These are phyloP conservation scores for Rhizomys pruinosus DNA, from an alignment of 2,113 vertebrate species.

Conservation along the genomic window DNA sequence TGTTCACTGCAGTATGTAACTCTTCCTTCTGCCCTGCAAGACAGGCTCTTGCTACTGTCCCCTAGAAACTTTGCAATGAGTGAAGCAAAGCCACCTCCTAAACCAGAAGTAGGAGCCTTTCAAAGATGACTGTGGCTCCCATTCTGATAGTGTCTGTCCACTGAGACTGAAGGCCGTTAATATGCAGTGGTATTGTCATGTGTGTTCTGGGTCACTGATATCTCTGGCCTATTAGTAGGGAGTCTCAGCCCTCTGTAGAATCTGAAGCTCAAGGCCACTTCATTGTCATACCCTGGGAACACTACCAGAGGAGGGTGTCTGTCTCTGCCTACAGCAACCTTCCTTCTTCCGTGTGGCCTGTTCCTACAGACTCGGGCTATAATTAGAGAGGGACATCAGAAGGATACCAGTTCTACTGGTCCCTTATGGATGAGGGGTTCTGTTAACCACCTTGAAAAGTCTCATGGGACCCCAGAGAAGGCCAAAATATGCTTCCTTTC, in stretches of 20 bases:
- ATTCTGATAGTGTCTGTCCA: not conserved
- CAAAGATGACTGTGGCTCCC: not conserved
- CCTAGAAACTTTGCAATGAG: rapidly evolving
- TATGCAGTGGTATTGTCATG: not conserved
- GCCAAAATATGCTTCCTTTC: not conserved
- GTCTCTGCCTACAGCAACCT: too few relatives aligned
- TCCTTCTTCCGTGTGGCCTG: not conserved
- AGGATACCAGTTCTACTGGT: rapidly evolving
- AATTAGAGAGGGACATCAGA: too few relatives aligned
- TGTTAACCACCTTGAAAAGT: not conserved
- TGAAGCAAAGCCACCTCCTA: not conserved
- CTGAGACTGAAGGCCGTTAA: not conserved
- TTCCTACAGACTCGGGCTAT: too few relatives aligned
- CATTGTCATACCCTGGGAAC: not conserved
- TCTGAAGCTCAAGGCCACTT: not conserved
- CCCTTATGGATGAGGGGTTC: not conserved
- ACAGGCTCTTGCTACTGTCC: not conserved
- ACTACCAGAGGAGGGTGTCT: not conserved
- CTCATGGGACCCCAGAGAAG: not conserved
- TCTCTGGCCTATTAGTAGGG: not conserved
- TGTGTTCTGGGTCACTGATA: not conserved
- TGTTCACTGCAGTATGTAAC: not conserved
- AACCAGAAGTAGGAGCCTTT: not conserved
- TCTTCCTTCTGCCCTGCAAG: not conserved
- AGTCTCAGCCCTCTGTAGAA: not conserved